These are phyloP conservation scores for Cebus imitator DNA, from an alignment of 2,113 vertebrate genomes.

Conservation along the genomic window DNA sequence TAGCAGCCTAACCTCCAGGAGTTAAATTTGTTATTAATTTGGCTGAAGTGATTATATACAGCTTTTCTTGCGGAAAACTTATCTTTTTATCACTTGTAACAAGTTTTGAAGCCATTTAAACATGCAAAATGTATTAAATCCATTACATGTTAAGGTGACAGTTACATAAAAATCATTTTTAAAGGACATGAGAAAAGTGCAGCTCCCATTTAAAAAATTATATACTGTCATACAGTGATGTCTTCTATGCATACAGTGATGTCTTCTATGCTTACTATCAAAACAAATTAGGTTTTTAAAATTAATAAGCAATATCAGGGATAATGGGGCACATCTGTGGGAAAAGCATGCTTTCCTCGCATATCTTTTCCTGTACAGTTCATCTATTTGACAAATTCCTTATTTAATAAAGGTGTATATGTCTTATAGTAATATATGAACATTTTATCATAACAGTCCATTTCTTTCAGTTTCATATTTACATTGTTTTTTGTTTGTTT, in stretches of 20 bases:
- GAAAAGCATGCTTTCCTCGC: conserved; percentile 59
- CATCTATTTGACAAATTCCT: conserved; percentile 52
- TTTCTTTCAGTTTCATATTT: conserved; percentile 81
- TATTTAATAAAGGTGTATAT: conserved; percentile 45
- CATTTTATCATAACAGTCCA: conserved; percentile 76
- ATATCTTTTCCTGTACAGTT: conserved; percentile 58
- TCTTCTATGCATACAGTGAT: not conserved
- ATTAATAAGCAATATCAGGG: not conserved
- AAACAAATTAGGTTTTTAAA: not conserved
- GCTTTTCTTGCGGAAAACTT: conserved; percentile 48
- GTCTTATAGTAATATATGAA: conserved; percentile 57
- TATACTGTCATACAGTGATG: not conserved
- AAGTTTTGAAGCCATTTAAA: conserved; percentile 54
- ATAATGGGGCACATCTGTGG: conserved; percentile 46
- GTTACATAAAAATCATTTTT: conserved; percentile 38
- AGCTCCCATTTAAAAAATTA: not conserved
- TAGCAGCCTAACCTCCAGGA: not conserved
- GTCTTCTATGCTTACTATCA: conserved; percentile 29
- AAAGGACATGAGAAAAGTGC: not conserved
- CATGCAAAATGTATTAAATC: not conserved
- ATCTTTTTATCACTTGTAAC: conserved; percentile 28
- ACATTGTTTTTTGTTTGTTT: conserved; percentile 84
- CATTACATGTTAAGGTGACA: conserved; percentile 36
- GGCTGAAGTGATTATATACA: not conserved
- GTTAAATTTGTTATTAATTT: conserved; percentile 13